Base-by-base conservation (phyloP, 2,888 invertebrate species). In the Clostera curtula region DNA sequence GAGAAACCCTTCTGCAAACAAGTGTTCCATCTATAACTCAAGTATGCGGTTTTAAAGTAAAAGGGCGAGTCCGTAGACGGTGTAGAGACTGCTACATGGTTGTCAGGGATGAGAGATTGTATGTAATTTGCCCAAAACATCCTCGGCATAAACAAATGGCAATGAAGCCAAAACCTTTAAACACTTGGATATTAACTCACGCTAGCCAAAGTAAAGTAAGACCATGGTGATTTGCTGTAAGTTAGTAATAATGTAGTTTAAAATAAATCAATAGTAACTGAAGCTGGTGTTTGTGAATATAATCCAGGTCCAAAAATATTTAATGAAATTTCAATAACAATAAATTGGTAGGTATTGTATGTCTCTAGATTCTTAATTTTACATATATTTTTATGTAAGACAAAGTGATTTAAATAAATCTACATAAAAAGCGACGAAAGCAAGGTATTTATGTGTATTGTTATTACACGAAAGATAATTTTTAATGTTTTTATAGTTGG, bases 81-180 rank as follows among this genome's bases (percentile, higher is more conserved):
- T 96, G 96, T 57, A 90, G 89, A 64, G 90, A 91, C 51, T 96
- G 96, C 59, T 92, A 90, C 51, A 85, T 91, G 52, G 89, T 92
- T 6, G 75, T 85, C 20, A 74, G 90, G 29, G 85, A 92, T 47
- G 87, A 90, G 43, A 85, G 92, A 32, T 57, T 88, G 45, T 91
- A 88, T 64, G 88, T 93, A 19, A 87, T 92, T 42, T 96, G 95
- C 48, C 89, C 89, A 29, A 89, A 89, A 13, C 88, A 88, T 56
- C 90, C 90, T 11, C 86, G 94, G 17, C 95, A 96, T 59, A 95
- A 95, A 57, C 94, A 94, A 71, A 90, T 90, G 88, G 73, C 88
- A 8, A 89, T 90, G 84, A 85, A 87, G 31, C 86, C 88, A 31
- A 86, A 87, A 40, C 89, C 88, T 6, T 86, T 87, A 38, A 90